Evolutionary conservation across 2,113 vertebrate genomes (phyloP).

Genomic region (Colaptes auratus): DNA sequence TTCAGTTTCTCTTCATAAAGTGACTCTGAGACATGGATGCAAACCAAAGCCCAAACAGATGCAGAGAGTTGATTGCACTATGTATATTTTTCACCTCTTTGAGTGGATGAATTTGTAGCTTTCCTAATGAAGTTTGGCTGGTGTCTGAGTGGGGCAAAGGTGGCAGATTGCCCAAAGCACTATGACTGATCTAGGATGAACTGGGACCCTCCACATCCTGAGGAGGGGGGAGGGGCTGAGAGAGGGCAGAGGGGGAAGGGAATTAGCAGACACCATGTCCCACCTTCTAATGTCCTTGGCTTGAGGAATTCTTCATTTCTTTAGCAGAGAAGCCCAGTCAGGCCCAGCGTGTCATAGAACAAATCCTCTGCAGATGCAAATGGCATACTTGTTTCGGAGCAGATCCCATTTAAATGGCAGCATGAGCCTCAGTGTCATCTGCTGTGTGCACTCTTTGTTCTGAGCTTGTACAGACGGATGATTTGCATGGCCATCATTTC

Average conservation of each 20-base stretch:
- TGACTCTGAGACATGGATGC: neutral
- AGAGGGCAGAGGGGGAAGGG: neutral
- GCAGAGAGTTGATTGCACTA: neutral
- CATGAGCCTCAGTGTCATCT: conserved; percentile 15
- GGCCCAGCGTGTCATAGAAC: neutral
- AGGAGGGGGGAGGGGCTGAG: too few species aligned
- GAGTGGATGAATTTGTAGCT: conserved; percentile 2
- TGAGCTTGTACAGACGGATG: neutral
- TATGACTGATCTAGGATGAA: conserved; percentile 6
- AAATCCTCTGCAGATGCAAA: conserved; percentile 38
- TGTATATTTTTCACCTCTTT: neutral
- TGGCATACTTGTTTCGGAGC: conserved; percentile 23
- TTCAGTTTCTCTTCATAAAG: neutral
- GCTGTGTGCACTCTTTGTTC: neutral
- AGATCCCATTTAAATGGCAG: conserved; percentile 55
- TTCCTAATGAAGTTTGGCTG: conserved; percentile 28
- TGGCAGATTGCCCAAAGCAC: neutral
- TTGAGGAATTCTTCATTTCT: conserved; percentile 29
- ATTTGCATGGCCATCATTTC: conserved; percentile 54
- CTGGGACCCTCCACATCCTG: neutral
- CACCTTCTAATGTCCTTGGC: conserved; percentile 43
- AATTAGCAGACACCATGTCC: neutral
- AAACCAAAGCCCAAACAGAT: conserved; percentile 31
- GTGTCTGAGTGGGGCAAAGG: neutral
- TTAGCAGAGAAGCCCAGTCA: conserved; percentile 1